Evolutionary conservation across 2,113 vertebrate species (phyloP), one percentile per base, ranked within the genome.

Genomic region (Okapia johnstoni): DNA sequence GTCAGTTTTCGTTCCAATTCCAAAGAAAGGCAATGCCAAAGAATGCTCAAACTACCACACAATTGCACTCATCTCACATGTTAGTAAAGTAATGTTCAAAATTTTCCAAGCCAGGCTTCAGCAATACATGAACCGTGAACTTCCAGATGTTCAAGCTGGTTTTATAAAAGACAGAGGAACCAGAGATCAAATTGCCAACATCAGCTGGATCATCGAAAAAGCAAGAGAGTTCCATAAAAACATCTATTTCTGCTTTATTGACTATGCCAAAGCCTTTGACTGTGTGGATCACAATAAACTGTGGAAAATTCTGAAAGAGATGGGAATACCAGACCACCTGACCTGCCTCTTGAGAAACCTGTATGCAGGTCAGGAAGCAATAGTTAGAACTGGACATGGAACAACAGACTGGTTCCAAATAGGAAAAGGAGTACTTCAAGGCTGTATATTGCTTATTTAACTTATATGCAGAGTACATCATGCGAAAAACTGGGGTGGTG

Each of bases 151-250:
- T 66, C 33, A 66, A 66, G 3, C 33, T 66, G 61, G 33, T 8
- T 66, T n/a, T 66, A n/a, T 16, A 1, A 66, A 66, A n/a, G 16
- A 33, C 61, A n/a, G 61, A 63, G 16, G 61, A 66, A n/a, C 7
- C 61, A n/a, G 7, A 66, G 1, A 19, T 19, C 61, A 66, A 66
- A 66, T 10, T n/a, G 16, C 16, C 61, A 66, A n/a, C 61, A n/a
- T n/a, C 1, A 1, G 0, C 3, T 66, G 2, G 16, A n/a, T 66
- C 61, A n/a, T n/a, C 7, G 1, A n/a, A 66, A 66, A 66, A n/a
- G 16, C 33, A n/a, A 66, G 33, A 66, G 61, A n/a, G 3, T 66
- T 66, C 7, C 33, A 66, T 14, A 5, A 66, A 66, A n/a, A 9
- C 16, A n/a, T 66, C 61, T 66, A 19, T 19, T n/a, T 66, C 33